Evolutionary conservation across 2,113 vertebrate genomes (phyloP).

Genomic region (Zosterops lateralis): DNA sequence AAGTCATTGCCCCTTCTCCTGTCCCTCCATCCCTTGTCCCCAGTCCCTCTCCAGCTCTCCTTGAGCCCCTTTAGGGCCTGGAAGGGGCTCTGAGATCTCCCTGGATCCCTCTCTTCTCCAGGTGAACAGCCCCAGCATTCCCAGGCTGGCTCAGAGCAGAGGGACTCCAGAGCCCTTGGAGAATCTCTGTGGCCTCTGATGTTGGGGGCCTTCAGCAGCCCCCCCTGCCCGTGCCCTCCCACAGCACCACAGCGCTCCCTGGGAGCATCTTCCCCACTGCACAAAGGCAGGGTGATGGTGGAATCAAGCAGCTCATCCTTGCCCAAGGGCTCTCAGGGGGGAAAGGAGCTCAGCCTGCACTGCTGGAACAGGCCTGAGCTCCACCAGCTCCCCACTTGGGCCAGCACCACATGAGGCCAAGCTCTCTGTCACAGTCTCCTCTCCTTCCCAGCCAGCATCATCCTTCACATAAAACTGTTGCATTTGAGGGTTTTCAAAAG

Average conservation of each 20-base stretch:
- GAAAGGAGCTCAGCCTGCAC: not conserved
- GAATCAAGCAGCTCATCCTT: not conserved
- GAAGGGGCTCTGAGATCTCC: rapidly evolving
- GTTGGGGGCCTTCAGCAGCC: not conserved
- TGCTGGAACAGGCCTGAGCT: not conserved
- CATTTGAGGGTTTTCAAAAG: not conserved
- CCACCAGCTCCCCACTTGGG: not conserved
- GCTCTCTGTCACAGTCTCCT: not conserved
- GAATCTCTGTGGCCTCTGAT: rapidly evolving
- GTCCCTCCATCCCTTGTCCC: not conserved
- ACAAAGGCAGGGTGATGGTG: not conserved
- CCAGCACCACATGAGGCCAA: not conserved
- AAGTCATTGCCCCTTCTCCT: not conserved
- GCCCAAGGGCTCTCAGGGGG: not conserved
- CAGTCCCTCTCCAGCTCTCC: not conserved
- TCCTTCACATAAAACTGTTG: not conserved
- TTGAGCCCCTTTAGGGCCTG: not conserved
- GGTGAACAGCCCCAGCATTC: not conserved
- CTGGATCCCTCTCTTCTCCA: rapidly evolving
- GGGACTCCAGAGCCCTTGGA: not conserved
- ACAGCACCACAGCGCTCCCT: not conserved
- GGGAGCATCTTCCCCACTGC: rapidly evolving
- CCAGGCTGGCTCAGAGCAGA: not conserved
- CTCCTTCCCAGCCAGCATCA: no score
- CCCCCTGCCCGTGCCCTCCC: not conserved